Base-by-base conservation (phyloP, 1,140 invertebrate species). In the Hirudo medicinalis region DNA sequence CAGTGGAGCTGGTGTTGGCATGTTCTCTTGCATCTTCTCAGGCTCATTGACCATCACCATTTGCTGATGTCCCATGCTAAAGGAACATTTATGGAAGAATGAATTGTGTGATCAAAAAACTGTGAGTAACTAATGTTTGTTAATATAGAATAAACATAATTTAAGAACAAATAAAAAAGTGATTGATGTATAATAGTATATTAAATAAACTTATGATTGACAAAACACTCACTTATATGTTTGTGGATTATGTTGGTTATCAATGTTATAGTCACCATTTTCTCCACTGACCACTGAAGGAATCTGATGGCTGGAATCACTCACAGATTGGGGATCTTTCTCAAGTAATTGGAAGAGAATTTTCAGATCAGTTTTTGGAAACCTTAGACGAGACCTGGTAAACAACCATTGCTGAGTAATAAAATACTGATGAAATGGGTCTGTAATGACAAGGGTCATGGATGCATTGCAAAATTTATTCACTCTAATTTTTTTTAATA, bases 361-460 rank as follows among this genome's bases (percentile, higher is more conserved):
- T 32, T 63, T 63, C 29, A 63, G 19, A 63, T 63, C 57, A 8
- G 57, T 63, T 32, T 63, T 63, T 63, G 57, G 57, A 63, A 63
- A 63, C 29, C 57, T 22, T 9, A 63, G 57, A 20, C 57, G 57
- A 63, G 57, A 63, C 29, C 57, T 63, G 29, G 8, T 11, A n/a
- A n/a, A n/a, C 8, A 63, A 49, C 11, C 43, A 49, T 1, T 9
- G 11, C 1, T 49, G 11, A 36, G 32, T 36, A 36, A 36, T 36
- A 36, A 36, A 36, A 36, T 36, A 36, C 32, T n/a, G 32, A 36
- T 36, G 20, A 57, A 57, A 9, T 9, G 9, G 25, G 54, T 57
- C 54, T n/a, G 25, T 5, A 57, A 57, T 57, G 20, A 57, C 20
- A 25, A n/a, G 2, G 54, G 54, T 57, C 25, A 3, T 57, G 20